Conservation (phyloP, 2,113 vertebrate genomes). For the Corydoras maculifer region DNA sequence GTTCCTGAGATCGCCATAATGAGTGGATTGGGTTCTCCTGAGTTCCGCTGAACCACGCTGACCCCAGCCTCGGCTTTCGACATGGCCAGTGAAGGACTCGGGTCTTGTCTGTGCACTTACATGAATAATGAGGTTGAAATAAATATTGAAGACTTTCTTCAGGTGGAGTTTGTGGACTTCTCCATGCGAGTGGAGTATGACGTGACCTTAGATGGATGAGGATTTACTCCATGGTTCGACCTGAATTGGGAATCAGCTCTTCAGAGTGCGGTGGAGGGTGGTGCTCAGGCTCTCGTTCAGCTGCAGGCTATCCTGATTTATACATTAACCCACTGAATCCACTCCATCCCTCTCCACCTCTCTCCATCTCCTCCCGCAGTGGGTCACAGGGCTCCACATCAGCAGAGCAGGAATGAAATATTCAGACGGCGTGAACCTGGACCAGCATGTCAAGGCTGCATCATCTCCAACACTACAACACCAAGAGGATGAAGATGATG, state of each 20-base stretch:
- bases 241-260: constrained; percentile 27
- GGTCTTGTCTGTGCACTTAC: too few species aligned
- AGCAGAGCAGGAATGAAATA: constrained; percentile 68
- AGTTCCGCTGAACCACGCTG: too few species aligned
- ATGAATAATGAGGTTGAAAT: too few species aligned
- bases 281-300: constrained; percentile 53
- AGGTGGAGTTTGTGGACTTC: too few species aligned
- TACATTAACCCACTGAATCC: constrained; percentile 63
- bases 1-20: too few species aligned
- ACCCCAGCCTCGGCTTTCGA: too few species aligned
- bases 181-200: too few species aligned
- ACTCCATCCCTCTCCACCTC: constrained; percentile 50
- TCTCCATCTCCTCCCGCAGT: constrained; percentile 51
- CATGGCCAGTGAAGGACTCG: too few species aligned
- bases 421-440: constrained; percentile 50
- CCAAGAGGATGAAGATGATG: constrained; percentile 11
- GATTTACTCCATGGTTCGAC: not conserved
- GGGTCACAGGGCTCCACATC: constrained; percentile 63
- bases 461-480: not conserved
- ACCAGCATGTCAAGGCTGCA: constrained; percentile 58
- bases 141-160: too few species aligned
- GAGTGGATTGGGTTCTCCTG: too few species aligned
- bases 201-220: too few species aligned
- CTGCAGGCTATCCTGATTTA: constrained; percentile 65
- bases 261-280: constrained; percentile 32